These are phyloP conservation scores for Eucera pruinosa DNA, from an alignment of 2,888 invertebrate species.

Conservation along the genomic window DNA sequence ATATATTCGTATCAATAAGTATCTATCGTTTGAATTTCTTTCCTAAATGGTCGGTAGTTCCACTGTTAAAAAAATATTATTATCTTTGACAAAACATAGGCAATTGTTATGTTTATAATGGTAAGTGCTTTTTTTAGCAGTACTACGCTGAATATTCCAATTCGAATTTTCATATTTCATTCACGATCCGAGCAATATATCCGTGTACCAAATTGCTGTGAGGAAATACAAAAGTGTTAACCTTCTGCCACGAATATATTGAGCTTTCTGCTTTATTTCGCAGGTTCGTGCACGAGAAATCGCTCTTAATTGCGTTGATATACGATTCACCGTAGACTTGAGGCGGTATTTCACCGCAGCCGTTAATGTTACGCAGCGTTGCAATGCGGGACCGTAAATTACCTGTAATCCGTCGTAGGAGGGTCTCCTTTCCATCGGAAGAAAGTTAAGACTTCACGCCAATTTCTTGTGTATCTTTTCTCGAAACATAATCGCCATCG, in stretches of 20 bases:
- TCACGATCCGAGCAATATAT: too few relatives aligned
- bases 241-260: slow-evolving; percentile 20
- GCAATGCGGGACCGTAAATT: slow-evolving; percentile 62
- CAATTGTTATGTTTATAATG: too few relatives aligned
- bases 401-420: slow-evolving; percentile 55
- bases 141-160: too few relatives aligned
- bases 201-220: too few relatives aligned
- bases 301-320: slow-evolving; percentile 70
- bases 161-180: slow-evolving; percentile 28
- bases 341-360: slow-evolving; percentile 59
- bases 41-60: too few relatives aligned
- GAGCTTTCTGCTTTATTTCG: slow-evolving; percentile 50
- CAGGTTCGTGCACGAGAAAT: slow-evolving; percentile 57
- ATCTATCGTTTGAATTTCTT: too few relatives aligned
- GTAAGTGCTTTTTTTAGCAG: too few relatives aligned
- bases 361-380: slow-evolving; percentile 68
- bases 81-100: too few relatives aligned
- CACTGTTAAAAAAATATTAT: too few relatives aligned
- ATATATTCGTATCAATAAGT: too few relatives aligned
- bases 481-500: neutral
- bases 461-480: neutral
- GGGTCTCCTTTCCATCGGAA: slow-evolving; percentile 34
- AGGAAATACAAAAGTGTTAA: slow-evolving; percentile 47
- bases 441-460: slow-evolving; percentile 38
- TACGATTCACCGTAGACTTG: slow-evolving; percentile 64